Evolutionary conservation across 1,140 invertebrate genomes (phyloP), one percentile per base, ranked within the genome.

Genomic region (Oppia nitens): DNA sequence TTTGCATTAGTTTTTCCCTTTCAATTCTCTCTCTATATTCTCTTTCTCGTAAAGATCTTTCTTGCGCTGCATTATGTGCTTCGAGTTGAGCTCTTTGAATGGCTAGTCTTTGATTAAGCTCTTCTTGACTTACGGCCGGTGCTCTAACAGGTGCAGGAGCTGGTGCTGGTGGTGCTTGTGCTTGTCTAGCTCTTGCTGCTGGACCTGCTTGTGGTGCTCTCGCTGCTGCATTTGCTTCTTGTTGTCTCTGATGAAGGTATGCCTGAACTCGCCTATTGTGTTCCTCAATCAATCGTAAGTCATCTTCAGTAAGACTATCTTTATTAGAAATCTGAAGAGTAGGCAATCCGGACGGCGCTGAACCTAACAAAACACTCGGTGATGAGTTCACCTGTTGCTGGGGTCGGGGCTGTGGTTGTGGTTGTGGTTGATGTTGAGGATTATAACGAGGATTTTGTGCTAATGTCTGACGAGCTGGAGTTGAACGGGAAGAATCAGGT

Each of bases 241-340:
- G 2, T 51, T 60, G 27, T 47, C 58, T 11, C 59, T 53, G 51
- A 20, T 59, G 58, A 12, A 60, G 27, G 27, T 59, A 60, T n/a
- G 26, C 17, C 11, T 25, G 57, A 1, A 60, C 58, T 32, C 56
- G 59, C 3, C 54, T 55, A 51, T 60, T 60, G 25, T 60, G 58
- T 29, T 60, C 58, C 26, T 60, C 56, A 6, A 60, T 60, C 54
- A 59, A 9, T 40, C 56, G 6, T 14, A 60, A 59, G 26, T 60
- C 58, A 20, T 60, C 58, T 25, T 60, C 58, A 47, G 58, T 60
- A 1, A 60, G n/a, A 40, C 28, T 47, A 20, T 60, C 58, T 27
- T 60, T 60, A 27, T 60, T 60, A 26, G 56, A 29, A 1, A 60
- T 27, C 12, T 40, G 4, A 17, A 29, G 25, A 28, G 12, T 6